Percentiles rank a stretch among this genome's conserved stretches.
Conservation (phyloP, 2,888 invertebrate species). For the Dexiosoma caninum region DNA sequence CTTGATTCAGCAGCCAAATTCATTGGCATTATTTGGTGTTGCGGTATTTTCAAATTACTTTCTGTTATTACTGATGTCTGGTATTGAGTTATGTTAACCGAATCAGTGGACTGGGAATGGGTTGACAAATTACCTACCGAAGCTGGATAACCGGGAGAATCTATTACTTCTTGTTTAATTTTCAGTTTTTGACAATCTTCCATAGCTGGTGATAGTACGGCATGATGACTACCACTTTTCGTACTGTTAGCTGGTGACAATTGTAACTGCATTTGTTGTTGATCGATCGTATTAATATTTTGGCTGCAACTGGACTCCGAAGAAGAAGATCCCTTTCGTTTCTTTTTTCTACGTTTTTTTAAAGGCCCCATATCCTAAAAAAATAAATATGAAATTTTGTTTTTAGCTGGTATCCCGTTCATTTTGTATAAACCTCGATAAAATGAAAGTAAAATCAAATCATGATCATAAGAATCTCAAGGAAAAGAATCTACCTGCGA, state of each 20-base stretch:
- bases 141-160: slow-evolving; percentile 69
- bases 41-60: slow-evolving; percentile 51
- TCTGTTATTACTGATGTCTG: slow-evolving; percentile 56
- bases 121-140: slow-evolving; percentile 53
- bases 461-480: too few relatives aligned
- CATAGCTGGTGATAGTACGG: slow-evolving; percentile 33
- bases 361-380: slow-evolving; percentile 75
- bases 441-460: too few relatives aligned
- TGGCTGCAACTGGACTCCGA: slow-evolving; percentile 75
- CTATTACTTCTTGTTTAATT: slow-evolving; percentile 75
- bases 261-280: slow-evolving; percentile 18
- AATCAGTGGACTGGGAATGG: slow-evolving; percentile 55
- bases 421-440: too few relatives aligned
- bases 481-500: too few relatives aligned
- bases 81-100: slow-evolving; percentile 53
- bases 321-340: slow-evolving; percentile 76
- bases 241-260: slow-evolving; percentile 55
- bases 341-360: slow-evolving; percentile 77
- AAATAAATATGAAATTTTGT: too few relatives aligned
- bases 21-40: slow-evolving; percentile 75
- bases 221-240: slow-evolving; percentile 48
- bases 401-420: too few relatives aligned
- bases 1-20: slow-evolving; percentile 72
- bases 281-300: slow-evolving; percentile 13
- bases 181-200: slow-evolving; percentile 67